phyloP scores from a whole-genome alignment of 2,113 vertebrate genomes.

The Rhipidura dahli region DNA sequence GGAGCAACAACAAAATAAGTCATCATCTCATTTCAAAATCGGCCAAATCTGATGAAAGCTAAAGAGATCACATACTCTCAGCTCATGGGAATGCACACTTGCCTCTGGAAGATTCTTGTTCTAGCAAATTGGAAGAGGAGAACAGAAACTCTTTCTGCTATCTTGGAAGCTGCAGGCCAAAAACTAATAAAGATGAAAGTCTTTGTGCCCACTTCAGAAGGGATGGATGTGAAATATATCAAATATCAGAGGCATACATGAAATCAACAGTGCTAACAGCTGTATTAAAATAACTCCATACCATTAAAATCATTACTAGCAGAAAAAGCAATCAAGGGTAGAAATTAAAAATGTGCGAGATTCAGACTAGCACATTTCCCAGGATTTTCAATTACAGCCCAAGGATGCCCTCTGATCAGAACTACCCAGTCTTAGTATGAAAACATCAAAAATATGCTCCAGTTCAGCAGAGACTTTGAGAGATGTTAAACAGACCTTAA shows the following conservation, averaged over 20 bases:
- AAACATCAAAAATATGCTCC: background rate
- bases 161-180: conserved; percentile 3
- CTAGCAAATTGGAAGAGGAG: background rate
- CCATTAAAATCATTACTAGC: background rate
- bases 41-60: conserved; percentile 3
- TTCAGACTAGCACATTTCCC: background rate
- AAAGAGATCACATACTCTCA: background rate
- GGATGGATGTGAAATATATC: background rate
- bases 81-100: background rate
- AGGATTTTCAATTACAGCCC: background rate
- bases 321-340: background rate
- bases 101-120: background rate
- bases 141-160: background rate
- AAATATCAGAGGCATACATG: background rate
- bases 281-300: background rate
- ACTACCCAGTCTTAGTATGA: background rate
- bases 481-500: background rate
- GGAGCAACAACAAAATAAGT: background rate
- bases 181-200: conserved; percentile 26
- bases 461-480: background rate
- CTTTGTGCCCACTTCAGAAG: background rate
- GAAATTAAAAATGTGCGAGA: background rate
- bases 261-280: background rate
- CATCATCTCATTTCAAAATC: background rate
- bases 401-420: background rate